Evolutionary conservation across 2,888 invertebrate genomes (phyloP).

Genomic region (Corythucha ciliata): DNA sequence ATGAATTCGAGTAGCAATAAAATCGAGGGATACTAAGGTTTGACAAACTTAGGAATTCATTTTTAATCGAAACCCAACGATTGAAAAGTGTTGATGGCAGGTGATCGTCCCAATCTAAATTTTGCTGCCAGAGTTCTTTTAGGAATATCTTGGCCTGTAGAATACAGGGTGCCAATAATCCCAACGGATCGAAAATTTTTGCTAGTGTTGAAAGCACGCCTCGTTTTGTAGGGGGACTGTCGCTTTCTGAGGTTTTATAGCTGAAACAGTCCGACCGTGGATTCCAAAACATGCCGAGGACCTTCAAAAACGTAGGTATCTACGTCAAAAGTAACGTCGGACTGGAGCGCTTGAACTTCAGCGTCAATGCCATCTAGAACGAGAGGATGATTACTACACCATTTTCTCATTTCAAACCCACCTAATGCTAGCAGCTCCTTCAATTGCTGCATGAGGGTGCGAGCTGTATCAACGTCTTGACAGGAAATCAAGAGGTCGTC

Average conservation of each 20-base stretch:
- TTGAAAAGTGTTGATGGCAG: conserved; percentile 14
- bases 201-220: conserved; percentile 18
- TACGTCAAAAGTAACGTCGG: background rate
- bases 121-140: conserved; percentile 29
- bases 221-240: conserved; percentile 16
- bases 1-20: too few relatives aligned
- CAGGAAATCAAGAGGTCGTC: conserved; percentile 22
- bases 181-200: conserved; percentile 30
- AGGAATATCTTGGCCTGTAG: conserved; percentile 30
- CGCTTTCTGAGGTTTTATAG: conserved; percentile 7
- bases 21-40: too few relatives aligned
- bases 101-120: conserved; percentile 32
- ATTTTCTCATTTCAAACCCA: conserved; percentile 22
- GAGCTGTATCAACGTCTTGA: conserved; percentile 3
- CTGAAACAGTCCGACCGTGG: conserved; percentile 23
- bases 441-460: conserved; percentile 11
- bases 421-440: conserved; percentile 16
- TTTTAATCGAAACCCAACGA: conserved; percentile 8
- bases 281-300: conserved; percentile 30
- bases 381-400: conserved; percentile 11
- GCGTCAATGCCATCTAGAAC: background rate
- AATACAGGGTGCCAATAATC: too few relatives aligned
- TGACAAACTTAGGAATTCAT: too few relatives aligned
- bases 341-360: background rate
- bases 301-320: conserved; percentile 21